Base-by-base conservation (phyloP, 2,888 invertebrate genomes). In the Cephus runcator region DNA sequence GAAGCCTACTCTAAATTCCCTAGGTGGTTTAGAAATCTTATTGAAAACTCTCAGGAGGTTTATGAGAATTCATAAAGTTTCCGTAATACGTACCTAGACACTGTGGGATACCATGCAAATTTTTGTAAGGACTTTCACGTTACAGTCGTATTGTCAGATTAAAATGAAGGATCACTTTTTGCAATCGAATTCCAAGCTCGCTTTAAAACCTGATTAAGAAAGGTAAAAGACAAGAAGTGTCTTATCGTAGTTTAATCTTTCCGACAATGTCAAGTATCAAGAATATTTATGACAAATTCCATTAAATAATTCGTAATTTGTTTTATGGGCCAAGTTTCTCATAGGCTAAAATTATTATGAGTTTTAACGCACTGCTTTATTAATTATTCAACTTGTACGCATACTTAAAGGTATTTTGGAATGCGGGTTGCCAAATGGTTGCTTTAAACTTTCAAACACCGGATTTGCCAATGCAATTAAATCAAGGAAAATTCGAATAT, bases 401-500 rank as follows among this genome's bases (percentile, higher is more conserved):
- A 23, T 56, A 56, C 9, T 56, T 56, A 9, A 23, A 95, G 94
- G 94, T 95, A 75, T 96, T 95, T 90, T 95, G 95, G 95, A 95
- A 95, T 90, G 95, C 95, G 73, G 95, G 95, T 56, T 95, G 95
- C 88, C 95, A 95, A 88, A 92, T 92, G 95, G 95, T 95, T n/a
- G 94, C 95, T 11, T 91, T 96, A 35, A 96, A 95, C 90, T 96
- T 95, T 87, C 95, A 95, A 92, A 95, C 95, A 2, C 92, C 92
- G 1, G 95, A 95, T 88, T 91, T 95, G 83, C 94, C 95, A 75
- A 95, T 95, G 94, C 95, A 96, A 89, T 91, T 95, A 56, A 96
- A 96, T 90, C 94, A 95, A 91, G 95, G 95, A 83, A 96, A 95
- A 90, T 95, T 96, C 91, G 95, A 95, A 88, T 95, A 95, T 91